phyloP scores from a whole-genome alignment of 2,113 vertebrate species.

The Spilogale gracilis region DNA sequence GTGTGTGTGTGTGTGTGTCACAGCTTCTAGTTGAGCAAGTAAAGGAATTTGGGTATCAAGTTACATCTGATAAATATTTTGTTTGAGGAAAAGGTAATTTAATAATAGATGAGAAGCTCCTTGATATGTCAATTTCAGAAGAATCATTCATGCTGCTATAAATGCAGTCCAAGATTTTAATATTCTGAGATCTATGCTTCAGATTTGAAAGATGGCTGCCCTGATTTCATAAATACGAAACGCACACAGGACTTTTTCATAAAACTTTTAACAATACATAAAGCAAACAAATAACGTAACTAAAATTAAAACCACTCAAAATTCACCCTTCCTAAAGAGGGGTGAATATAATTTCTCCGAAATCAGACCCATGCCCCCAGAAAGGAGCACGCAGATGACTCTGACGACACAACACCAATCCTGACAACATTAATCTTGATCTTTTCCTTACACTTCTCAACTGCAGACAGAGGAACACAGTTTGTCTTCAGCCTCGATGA shows the following conservation, averaged over 20 bases:
- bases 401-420: neutral
- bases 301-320: slow-evolving; percentile 83
- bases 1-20: neutral
- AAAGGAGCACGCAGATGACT: neutral
- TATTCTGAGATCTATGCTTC: slow-evolving; percentile 78
- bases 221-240: slow-evolving; percentile 84
- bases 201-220: slow-evolving; percentile 79
- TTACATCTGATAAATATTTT: slow-evolving; percentile 84
- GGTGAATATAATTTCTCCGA: neutral
- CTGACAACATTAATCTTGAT: neutral
- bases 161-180: slow-evolving; percentile 83
- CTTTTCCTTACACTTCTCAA: neutral
- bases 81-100: slow-evolving; percentile 76
- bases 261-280: slow-evolving; percentile 80
- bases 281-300: slow-evolving; percentile 73
- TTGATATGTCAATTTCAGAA: slow-evolving; percentile 84
- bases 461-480: neutral
- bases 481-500: slow-evolving; percentile 32
- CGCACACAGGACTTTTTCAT: slow-evolving; percentile 5
- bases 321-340: slow-evolving; percentile 71
- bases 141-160: slow-evolving; percentile 79
- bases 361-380: neutral
- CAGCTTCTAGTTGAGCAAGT: slow-evolving; percentile 61
- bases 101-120: slow-evolving; percentile 84
- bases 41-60: slow-evolving; percentile 76